Evolutionary conservation across 2,113 vertebrate genomes (phyloP), one percentile per base, ranked within the genome.

Genomic region (Sphyrna mokarran): DNA sequence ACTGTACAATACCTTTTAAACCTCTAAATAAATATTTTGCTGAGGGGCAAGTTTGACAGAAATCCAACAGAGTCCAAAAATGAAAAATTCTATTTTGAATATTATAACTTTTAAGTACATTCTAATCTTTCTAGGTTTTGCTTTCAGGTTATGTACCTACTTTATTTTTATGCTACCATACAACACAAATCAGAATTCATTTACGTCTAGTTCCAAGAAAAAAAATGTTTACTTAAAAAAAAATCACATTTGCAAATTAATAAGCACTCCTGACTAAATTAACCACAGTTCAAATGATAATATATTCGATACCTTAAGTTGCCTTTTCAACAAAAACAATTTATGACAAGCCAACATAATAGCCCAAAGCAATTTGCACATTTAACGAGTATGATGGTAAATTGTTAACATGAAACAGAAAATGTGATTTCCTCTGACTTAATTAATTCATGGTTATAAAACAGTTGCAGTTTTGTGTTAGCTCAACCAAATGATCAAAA

Each of bases 401-500:
- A 87, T 87, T 87, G 23, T 54, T 9, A 48, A 87, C 23, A 22
- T 48, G 43, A 23, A 87, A 54, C 85, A 33, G 8, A 76, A 76
- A 33, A 54, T 87, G 18, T 43, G 20, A 40, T 85, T 83, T 83
- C 43, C 40, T 23, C 40, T 23, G 40, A 0, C 20, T 86, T 23
- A 87, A 87, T 8, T 26, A 87, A 87, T 48, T 87, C 22, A 54
- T 80, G 95, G 3, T 58, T 22, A 95, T 80, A 40, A 48, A 37
- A 66, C 58, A 66, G 69, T 95, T 80, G 48, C 16, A 76, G 22
- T 26, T 95, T 37, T 70, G 29, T 63, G 54, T n/a, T 76, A 48
- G 43, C 33, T 95, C 58, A 95, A 69, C 48, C 68, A 76, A 87
- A 80, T 37, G 7, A 95, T 66, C 85, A 87, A 43, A 63, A 95